Base-by-base conservation (phyloP, 2,797 vertebrate species). In the Taenioides sp. region DNA sequence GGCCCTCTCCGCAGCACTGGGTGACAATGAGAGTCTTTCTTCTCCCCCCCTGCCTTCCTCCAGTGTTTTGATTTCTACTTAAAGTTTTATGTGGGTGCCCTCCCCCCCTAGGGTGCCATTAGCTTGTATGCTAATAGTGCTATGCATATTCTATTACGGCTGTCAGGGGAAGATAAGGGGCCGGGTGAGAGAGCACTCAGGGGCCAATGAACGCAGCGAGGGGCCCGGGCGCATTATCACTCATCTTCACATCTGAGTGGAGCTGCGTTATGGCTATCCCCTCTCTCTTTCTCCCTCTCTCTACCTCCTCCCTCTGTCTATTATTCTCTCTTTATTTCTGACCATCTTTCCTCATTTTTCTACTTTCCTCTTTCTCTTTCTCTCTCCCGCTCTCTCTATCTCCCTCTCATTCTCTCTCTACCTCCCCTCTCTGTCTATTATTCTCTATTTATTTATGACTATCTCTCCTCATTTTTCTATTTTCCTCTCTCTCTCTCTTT, bases 41-140 rank as follows among this genome's bases (percentile, higher is more conserved):
- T 91, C 92, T 86, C 92, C 93, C 84, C 90, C 25, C 57, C 89
- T 89, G 91, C 90, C 90, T 89, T 87, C 90, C 90, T 94, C 93
- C 93, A 91, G 92, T 95, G 95, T 96, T 96, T 96, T 95, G 95
- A 97, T 97, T 96, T 97, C 96, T 97, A 96, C 94, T 98, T 97
- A 96, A 96, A 95, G 96, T 95, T 96, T 97, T 94, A 94, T 93
- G 94, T 94, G 91, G 93, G 85, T 92, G 92, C 95, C 94, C 94
- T 94, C 94, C 95, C 95, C 95, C 94, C 25, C 54, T 91, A 92
- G 94, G 96, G 95, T 93, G 94, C 95, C 93, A 95, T 96, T 96
- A 95, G 89, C 94, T 94, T 88, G 92, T 95, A 95, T 96, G 97
- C 95, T 97, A 96, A 97, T 96, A 93, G 95, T 92, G 84, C 92